Conservation (phyloP, 2,888 invertebrate genomes). For the Synergus gifuensis region DNA sequence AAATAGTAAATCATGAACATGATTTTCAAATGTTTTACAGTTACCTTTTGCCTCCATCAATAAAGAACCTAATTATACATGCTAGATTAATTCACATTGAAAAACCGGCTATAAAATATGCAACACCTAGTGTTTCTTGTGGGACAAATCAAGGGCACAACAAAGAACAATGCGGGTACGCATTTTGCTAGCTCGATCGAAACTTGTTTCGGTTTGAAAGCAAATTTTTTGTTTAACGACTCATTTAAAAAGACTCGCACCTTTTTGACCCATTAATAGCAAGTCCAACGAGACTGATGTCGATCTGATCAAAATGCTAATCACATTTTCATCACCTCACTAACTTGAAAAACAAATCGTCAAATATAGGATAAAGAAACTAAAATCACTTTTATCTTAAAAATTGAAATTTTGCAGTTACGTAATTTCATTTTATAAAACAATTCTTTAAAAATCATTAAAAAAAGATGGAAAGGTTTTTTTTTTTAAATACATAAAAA, state of each 20-base stretch:
- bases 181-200: conserved; percentile 22
- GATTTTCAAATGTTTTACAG: neutral
- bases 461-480: too few species aligned
- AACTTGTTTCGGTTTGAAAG: neutral
- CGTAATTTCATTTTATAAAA: too few species aligned
- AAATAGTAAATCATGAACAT: neutral
- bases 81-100: conserved; percentile 17
- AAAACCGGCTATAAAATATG: conserved; percentile 34
- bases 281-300: neutral
- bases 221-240: conserved; percentile 8
- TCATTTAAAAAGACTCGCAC: neutral
- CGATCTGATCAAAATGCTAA: neutral
- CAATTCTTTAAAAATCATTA: too few species aligned
- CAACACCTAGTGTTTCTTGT: neutral
- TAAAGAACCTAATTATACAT: conserved; percentile 12
- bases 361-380: neutral
- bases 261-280: conserved; percentile 8
- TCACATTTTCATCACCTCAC: neutral
- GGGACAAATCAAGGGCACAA: conserved; percentile 32
- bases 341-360: neutral
- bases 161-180: conserved; percentile 30
- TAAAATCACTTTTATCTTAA: too few species aligned
- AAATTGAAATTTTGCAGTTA: too few species aligned
- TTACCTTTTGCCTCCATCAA: neutral
- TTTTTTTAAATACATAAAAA: too few species aligned